Base-by-base conservation (phyloP, 2,888 invertebrate genomes). In the Chrysomela aeneicollis region DNA sequence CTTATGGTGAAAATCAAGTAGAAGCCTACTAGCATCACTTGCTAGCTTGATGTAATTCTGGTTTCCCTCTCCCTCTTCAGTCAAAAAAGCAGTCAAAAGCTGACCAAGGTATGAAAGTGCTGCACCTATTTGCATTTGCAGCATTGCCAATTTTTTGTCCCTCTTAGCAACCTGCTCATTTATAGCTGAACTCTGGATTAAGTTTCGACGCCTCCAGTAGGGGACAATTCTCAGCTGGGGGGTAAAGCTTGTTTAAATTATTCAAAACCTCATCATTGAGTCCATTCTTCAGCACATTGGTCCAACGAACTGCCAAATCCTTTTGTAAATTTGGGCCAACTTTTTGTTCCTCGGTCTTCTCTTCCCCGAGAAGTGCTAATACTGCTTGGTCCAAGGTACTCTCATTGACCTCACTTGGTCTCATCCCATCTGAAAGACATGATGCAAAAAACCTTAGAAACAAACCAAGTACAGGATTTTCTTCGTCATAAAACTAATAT, bases 11-110 rank as follows among this genome's bases (percentile, higher is more conserved):
- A 67, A 18, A 17, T 61, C 64, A 10, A 58, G 30, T 8, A 67
- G 54, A 30, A 64, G 35, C 15, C 64, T 46, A 30, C 66, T 51
- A 60, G 66, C 66, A 42, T 66, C 66, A 63, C 66, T 64, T 1
- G 54, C 49, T 35, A 58, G 17, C 49, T 61, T 53, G 22, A 64
- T 19, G 35, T 49, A 32, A 10, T 35, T 35, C 35, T 35, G 8
- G 12, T 35, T 35, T 6, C 12, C 35, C 35, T 9, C 35, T 12
- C 12, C 35, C 12, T 35, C 12, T 35, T 35, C 35, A 10, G 8
- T 35, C 35, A 35, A 35, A 2, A 35, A 12, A 10, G 12, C 8
- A 12, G 35, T 35, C 10, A 35, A 10, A 10, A 35, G 10, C 35
- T 10, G 8, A 35, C 35, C 35, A 35, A 35, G 8, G 2, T 3